Percentiles rank a stretch among this genome's conserved stretches.
Conservation (phyloP, 2,888 invertebrate genomes). For the Sinotaia quadrata region DNA sequence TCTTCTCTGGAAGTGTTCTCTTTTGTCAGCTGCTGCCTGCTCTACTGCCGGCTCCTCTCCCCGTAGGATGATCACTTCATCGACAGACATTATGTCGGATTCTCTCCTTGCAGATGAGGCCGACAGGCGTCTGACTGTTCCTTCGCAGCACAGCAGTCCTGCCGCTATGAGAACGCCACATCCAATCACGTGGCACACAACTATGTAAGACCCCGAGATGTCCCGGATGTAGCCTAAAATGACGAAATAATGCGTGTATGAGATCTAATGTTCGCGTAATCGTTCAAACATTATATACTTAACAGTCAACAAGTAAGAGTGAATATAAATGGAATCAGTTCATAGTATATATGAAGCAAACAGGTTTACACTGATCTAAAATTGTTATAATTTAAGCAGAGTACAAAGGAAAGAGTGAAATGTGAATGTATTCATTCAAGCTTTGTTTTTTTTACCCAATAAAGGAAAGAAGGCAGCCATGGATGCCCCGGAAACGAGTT, state of each 20-base stretch:
- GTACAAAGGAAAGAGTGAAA: not conserved
- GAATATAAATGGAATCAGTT: too few species aligned
- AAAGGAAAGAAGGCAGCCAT: slow-evolving; percentile 3
- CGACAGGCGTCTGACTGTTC: not conserved
- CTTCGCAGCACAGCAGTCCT: not conserved
- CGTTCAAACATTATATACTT: too few species aligned
- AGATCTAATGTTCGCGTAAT: not conserved
- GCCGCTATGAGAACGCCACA: slow-evolving; percentile 10
- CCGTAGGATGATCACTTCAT: too few species aligned
- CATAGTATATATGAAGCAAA: not conserved
- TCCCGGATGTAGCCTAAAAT: slow-evolving; percentile 21
- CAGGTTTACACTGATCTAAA: not conserved
- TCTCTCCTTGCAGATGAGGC: too few species aligned
- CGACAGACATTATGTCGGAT: too few species aligned
- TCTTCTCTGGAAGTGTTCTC: too few species aligned
- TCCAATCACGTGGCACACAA: slow-evolving; percentile 22
- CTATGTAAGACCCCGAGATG: slow-evolving; percentile 12
- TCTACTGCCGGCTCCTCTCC: too few species aligned
- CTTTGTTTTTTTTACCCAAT: not conserved
- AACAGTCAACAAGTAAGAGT: too few species aligned
- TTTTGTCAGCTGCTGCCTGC: too few species aligned
- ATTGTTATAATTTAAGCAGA: not conserved
- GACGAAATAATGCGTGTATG: not conserved
- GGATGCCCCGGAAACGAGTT: not conserved
- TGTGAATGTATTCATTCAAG: not conserved